A percentile compares a stretch with the other conserved stretches of the same genome.
These are phyloP conservation scores for Misgurnus anguillicaudatus DNA, from an alignment of 2,113 vertebrate species.

Conservation along the genomic window DNA sequence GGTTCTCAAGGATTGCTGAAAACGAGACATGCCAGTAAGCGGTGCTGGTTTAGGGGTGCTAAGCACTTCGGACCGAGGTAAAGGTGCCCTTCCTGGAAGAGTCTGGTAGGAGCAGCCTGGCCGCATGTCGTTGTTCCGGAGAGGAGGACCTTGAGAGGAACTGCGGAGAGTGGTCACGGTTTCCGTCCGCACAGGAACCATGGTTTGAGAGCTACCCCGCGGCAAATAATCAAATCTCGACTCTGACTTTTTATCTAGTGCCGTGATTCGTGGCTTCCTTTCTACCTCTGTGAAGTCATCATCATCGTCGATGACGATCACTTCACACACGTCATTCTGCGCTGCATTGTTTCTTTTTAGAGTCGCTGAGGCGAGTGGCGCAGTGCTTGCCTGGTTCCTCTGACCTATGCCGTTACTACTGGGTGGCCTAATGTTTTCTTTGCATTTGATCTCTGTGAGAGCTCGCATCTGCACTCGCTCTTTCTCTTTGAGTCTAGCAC, in stretches of 20 bases:
- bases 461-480: slow-evolving; percentile 61
- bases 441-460: slow-evolving; percentile 59
- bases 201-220: slow-evolving; percentile 75
- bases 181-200: slow-evolving; percentile 73
- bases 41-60: slow-evolving; percentile 63
- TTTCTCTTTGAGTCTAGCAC: slow-evolving; percentile 61
- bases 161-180: slow-evolving; percentile 75
- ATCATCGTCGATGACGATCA: slow-evolving; percentile 68
- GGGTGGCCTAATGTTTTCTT: slow-evolving; percentile 72
- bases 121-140: slow-evolving; percentile 59
- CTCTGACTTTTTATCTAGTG: slow-evolving; percentile 60
- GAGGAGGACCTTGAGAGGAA: slow-evolving; percentile 61
- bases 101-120: slow-evolving; percentile 70
- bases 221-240: slow-evolving; percentile 78
- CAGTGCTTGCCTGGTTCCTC: slow-evolving; percentile 65
- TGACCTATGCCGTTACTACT: slow-evolving; percentile 67
- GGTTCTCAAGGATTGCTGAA: slow-evolving; percentile 86
- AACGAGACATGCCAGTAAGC: slow-evolving; percentile 88
- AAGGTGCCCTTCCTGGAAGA: slow-evolving; percentile 60
- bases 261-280: slow-evolving; percentile 50
- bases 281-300: slow-evolving; percentile 48
- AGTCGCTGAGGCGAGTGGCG: slow-evolving; percentile 52
- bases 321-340: slow-evolving; percentile 67
- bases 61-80: slow-evolving; percentile 51
- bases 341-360: slow-evolving; percentile 70